A percentile compares a stretch with the other conserved stretches of the same genome.
Conservation (phyloP, 2,797 vertebrate genomes). For the Pangasius sanitwongsei region DNA sequence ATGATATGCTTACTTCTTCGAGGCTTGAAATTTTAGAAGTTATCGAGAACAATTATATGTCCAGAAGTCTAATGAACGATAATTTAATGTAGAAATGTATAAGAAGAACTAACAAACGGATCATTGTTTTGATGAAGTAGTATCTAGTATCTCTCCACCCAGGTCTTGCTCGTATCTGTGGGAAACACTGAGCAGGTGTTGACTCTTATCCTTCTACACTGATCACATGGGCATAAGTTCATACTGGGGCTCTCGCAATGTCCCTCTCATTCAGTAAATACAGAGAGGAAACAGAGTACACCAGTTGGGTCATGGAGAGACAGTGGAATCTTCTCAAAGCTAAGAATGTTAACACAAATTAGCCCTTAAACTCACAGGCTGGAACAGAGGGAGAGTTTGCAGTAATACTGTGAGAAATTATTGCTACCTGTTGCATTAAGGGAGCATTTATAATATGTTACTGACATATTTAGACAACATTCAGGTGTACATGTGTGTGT, state of each 20-base stretch:
- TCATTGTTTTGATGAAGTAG: too few relatives aligned
- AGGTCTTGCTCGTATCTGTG: not conserved
- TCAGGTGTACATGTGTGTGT: not conserved
- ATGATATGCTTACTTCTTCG: not conserved
- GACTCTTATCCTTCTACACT: not conserved
- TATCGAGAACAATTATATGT: not conserved
- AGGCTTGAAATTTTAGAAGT: not conserved
- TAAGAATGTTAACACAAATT: not conserved
- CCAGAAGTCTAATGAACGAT: not conserved
- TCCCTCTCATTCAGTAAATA: too few relatives aligned
- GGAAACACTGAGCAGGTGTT: not conserved
- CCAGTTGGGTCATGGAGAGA: not conserved
- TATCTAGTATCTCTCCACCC: not conserved
- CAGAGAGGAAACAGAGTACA: not conserved
- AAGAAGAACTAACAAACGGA: not conserved
- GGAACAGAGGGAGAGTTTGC: not conserved
- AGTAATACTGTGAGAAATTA: not conserved
- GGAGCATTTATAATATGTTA: not conserved
- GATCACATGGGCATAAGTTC: not conserved
- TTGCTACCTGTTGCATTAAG: not conserved
- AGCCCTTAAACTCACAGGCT: not conserved
- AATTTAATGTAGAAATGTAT: not conserved
- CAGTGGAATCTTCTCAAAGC: not conserved
- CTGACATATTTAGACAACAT: not conserved
- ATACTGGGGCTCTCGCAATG: not conserved